phyloP scores from a whole-genome alignment of 2,888 invertebrate genomes.

The Noctua pronuba region DNA sequence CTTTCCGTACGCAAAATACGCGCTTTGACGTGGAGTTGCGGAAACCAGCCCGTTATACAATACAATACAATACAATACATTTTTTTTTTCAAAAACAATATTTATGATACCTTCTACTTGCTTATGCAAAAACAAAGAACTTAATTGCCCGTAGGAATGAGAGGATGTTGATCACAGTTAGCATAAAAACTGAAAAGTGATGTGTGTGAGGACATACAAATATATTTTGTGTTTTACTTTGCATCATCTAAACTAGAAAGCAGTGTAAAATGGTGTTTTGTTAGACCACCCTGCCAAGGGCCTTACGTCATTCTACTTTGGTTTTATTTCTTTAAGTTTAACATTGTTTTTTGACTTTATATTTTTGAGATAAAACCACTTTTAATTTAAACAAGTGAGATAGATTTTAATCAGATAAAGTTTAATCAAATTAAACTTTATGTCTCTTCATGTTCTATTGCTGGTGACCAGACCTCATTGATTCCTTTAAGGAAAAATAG shows the following conservation, averaged over 20 bases:
- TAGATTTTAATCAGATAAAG: not conserved
- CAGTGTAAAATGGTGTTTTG: not conserved
- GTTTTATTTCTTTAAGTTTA: not conserved
- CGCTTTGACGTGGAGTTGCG: no score
- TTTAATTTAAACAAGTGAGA: not conserved
- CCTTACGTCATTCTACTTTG: no score
- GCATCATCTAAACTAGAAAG: not conserved
- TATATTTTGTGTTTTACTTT: not conserved
- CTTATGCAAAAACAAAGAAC: not conserved
- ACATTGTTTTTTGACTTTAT: not conserved
- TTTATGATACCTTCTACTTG: not conserved
- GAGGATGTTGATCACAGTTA: not conserved
- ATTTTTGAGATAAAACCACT: not conserved
- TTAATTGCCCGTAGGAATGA: not conserved
- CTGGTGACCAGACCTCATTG: not conserved
- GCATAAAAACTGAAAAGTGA: not conserved
- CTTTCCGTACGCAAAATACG: no score
- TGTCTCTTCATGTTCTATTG: no score
- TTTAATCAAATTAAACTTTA: not conserved
- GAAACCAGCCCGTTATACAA: no score
- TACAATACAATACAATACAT: no score
- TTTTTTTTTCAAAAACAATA: no score
- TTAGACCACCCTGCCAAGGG: no score
- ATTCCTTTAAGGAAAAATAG: conserved; percentile 1
- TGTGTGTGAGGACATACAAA: not conserved